Base-by-base conservation (phyloP, 2,888 invertebrate species). In the Mesochorus sp. region DNA sequence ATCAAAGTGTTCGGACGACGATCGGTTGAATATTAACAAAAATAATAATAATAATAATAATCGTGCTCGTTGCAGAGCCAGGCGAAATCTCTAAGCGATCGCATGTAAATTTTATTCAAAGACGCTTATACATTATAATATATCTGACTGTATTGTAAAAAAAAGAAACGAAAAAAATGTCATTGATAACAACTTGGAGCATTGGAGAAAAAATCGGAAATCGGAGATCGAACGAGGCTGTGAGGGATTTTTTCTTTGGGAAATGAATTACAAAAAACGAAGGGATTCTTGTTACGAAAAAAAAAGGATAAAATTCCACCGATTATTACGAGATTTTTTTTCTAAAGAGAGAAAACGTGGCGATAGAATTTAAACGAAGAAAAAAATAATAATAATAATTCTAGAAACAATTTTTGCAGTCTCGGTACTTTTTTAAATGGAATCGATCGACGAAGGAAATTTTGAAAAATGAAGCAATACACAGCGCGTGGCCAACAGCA, bases 1-100 rank as follows among this genome's bases (percentile, higher is more conserved):
- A 73, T 77, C 77, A 62, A 77, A 73, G 77, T 77, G 77, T 77
- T 77, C 77, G 77, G 49, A 62, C 49, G 67, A 42, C 34, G 73
- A 68, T 77, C 73, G 49, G 61, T 59, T 44, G n/a, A 10, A 26
- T 10, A 61, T 21, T 12, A 62, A 4, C 19, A 42, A 51, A 39
- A 14, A 34, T 51, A 34, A 47, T 28, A 31, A 51, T 28, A 59
- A 26, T 12, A 21, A 55, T 4, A 61, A 66, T 6, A 53, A 31
- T 55, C 70, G 67, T 74, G 73, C 71, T 66, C 64, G 74, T 76
- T 59, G 66, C 12, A 14, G 14, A 51, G 12, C 12, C 3, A 12
- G 28, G 6, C 1, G 26, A 24, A n/a, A 14, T 39, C 39, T 39
- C 12, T 12, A n/a, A 44, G 39, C 39, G 39, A 39, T 39, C 39